Percentiles rank a stretch among this genome's conserved stretches.
These are phyloP conservation scores for Pseudorhiza aurosa DNA, from an alignment of 30 jellyfish, hydroid and myxozoan species.

Conservation along the genomic window DNA sequence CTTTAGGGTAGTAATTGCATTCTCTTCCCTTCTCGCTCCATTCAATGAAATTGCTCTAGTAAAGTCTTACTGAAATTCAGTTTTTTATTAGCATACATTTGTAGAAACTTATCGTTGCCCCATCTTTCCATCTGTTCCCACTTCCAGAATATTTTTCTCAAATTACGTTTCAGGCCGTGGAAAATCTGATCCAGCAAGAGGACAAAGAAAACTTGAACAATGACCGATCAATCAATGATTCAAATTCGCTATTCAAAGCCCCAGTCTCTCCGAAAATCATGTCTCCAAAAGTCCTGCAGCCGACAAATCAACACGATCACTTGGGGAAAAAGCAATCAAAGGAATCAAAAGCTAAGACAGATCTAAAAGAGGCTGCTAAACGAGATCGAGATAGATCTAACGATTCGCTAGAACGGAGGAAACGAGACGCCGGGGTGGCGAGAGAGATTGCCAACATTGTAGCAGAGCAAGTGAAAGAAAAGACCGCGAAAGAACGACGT, in stretches of 20 bases:
- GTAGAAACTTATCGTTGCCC: no score
- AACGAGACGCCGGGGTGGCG: constrained; percentile 11
- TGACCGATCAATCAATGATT: constrained; percentile 49
- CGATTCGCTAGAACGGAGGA: neutral
- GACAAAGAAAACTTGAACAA: constrained; percentile 57
- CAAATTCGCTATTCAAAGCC: constrained; percentile 52
- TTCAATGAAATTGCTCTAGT: no score
- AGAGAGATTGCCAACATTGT: neutral
- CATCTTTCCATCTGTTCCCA: no score
- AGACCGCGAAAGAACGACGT: neutral
- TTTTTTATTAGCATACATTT: no score
- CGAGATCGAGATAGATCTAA: neutral
- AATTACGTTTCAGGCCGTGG: constrained; percentile 87
- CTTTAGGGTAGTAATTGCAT: no score
- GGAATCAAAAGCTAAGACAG: constrained; percentile 14
- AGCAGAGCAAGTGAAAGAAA: constrained; percentile 11
- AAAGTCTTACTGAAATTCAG: no score
- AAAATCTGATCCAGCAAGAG: constrained; percentile 72
- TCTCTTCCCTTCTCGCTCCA: no score
- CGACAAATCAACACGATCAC: constrained; percentile 27
- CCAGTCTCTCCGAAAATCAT: constrained; percentile 62
- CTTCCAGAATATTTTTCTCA: no score
- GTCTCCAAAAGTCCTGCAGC: constrained; percentile 65
- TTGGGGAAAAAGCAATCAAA: constrained; percentile 12
- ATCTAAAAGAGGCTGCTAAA: constrained; percentile 3